Base-by-base conservation (phyloP, 1,140 invertebrate genomes). In the Triops cancriformis region DNA sequence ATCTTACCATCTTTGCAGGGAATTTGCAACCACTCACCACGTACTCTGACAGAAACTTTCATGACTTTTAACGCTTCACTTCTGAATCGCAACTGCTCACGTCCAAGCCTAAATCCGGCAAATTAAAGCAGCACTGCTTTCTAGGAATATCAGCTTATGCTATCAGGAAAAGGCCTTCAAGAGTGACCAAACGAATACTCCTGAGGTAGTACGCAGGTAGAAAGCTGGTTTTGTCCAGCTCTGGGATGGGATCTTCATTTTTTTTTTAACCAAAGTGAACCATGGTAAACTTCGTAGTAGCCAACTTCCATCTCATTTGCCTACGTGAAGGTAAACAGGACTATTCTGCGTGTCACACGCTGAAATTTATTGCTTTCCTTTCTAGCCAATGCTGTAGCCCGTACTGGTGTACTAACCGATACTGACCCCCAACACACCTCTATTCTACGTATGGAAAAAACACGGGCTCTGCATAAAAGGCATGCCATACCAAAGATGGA, bases 21-120 rank as follows among this genome's bases (percentile, higher is more conserved):
- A 9, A 91, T 86, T 76, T 89, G 88, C 73, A 90, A 85, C 89
- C 89, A 90, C 81, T 90, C 89, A 1, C 87, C 88, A 18, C 88
- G 82, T 73, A 91, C 85, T 77, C 88, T 81, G 31, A 87, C 88
- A 10, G 89, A 90, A 12, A 91, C 83, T 83, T 90, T 90, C 89
- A 91, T 90, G 14, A 64, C 51, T 6, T 14, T 23, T 64, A 23
- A 64, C 9, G 14, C 73, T 87, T 82, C 72, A 73, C 76, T 73
- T 45, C 31, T 72, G 14, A 31, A 31, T 72, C 27, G 11, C 26
- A 72, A 14, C 41, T 23, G 74, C 23, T 42, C 14, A n/a, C 11
- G 26, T 45, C 14, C 14, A 23, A 9, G 74, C n/a, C 6, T 26
- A 45, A 9, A 51, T 74, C 75, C 43, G 43, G 43, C 27, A 14